Evolutionary conservation across 2,113 vertebrate species (phyloP), one percentile per base, ranked within the genome.

Genomic region (Cyrtonyx montezumae): DNA sequence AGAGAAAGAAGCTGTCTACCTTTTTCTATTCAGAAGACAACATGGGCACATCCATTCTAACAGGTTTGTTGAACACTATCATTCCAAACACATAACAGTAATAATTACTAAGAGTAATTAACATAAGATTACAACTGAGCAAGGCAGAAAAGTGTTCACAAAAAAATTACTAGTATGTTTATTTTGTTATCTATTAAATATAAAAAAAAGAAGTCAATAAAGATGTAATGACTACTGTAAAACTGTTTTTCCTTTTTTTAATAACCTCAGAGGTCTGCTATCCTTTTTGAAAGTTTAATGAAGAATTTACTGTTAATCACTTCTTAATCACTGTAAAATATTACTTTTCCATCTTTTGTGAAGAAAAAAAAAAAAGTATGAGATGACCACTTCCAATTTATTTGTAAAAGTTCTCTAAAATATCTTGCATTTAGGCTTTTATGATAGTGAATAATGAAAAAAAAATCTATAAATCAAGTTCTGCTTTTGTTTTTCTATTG

Each of bases 321-420:
- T 88, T 86, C 32, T 77, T 83, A 74, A 80, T 70, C 21, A 70
- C 6, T 90, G 78, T 23, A 30, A 91, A 87, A 88, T 75, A 86
- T 49, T 76, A 23, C 15, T n/a, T 7, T 65, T 9, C 2, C 42
- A 68, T 80, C 51, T 22, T 70, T 74, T 37, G n/a, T 8, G 43
- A 6, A 1, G 6, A 28, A 55, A 34, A 49, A 48, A 40, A 40
- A 40, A 40, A 40, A 53, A 28, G 7, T 10, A 56, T 8, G 13
- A 11, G 15, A 37, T 25, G 10, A 71, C 21, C 2, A 40, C 56
- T 49, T 87, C 71, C 62, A 2, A 71, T 79, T 63, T 90, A 58
- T 58, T 66, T 73, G 26, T 70, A 58, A 5, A 68, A 74, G 18
- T 74, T 82, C 32, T 62, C 45, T 71, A 79, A 48, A 84, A 46